These are phyloP conservation scores for Nerophis ophidion DNA, from an alignment of 2,113 vertebrate genomes.

Conservation along the genomic window DNA sequence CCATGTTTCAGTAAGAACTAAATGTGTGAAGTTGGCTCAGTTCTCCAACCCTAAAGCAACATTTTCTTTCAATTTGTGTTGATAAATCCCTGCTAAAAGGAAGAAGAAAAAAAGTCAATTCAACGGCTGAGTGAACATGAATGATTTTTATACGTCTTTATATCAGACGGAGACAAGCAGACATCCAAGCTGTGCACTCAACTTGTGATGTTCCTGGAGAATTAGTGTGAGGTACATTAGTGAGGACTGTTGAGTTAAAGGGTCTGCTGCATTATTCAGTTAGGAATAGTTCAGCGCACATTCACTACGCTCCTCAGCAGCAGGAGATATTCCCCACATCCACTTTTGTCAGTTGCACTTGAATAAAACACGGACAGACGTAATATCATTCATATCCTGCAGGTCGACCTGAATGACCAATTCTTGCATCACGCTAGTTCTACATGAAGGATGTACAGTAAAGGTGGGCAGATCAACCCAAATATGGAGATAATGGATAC, in stretches of 20 bases:
- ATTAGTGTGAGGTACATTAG: slow-evolving; percentile 8
- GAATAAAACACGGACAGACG: neutral
- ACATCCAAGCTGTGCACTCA: slow-evolving; percentile 1
- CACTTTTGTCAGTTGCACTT: slow-evolving; percentile 1
- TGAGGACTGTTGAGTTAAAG: slow-evolving; percentile 6
- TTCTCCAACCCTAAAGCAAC: neutral
- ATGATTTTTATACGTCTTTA: slow-evolving; percentile 12
- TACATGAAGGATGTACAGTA: no score
- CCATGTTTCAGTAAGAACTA: neutral
- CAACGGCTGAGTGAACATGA: slow-evolving; percentile 9
- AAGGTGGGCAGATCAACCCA: no score
- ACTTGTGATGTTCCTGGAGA: slow-evolving; percentile 7
- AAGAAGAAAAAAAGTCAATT: neutral
- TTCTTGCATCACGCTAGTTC: neutral
- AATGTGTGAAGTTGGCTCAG: neutral
- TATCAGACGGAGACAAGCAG: slow-evolving; percentile 6
- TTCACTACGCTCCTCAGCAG: neutral
- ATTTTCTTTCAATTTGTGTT: neutral
- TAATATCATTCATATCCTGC: neutral
- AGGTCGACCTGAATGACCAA: neutral
- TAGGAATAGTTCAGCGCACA: neutral
- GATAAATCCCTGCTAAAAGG: slow-evolving; percentile 6
- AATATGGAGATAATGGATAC: no score
- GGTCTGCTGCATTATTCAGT: slow-evolving; percentile 14
- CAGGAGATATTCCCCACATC: neutral